Evolutionary conservation across 1,140 invertebrate species (phyloP).

Genomic region (Brachionus calyciflorus): DNA sequence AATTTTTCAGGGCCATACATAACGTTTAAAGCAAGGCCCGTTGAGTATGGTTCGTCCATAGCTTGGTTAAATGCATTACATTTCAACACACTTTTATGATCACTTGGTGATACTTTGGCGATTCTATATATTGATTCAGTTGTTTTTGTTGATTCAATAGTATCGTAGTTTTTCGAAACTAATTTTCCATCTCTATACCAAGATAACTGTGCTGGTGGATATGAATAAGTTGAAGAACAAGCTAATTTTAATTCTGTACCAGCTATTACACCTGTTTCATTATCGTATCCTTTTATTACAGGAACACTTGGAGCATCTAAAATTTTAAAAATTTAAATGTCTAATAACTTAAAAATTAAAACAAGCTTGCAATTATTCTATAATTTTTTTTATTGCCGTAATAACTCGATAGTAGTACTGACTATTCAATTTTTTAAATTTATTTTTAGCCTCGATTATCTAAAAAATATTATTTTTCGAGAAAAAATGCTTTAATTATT

Average conservation of each 20-base stretch:
- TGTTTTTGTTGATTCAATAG: background rate
- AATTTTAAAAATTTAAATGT: no score
- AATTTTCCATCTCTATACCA: slow-evolving; percentile 42
- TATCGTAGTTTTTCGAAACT: slow-evolving; percentile 36
- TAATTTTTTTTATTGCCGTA: no score
- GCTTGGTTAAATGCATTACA: slow-evolving; percentile 40
- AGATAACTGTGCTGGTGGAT: slow-evolving; percentile 27
- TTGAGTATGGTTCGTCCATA: slow-evolving; percentile 30
- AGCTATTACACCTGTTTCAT: background rate
- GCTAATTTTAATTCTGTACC: slow-evolving; percentile 10
- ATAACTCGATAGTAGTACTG: no score
- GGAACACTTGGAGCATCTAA: slow-evolving; percentile 38
- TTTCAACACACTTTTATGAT: slow-evolving; percentile 21
- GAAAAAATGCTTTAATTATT: no score
- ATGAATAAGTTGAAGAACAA: slow-evolving; percentile 10
- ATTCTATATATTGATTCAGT: slow-evolving; percentile 32
- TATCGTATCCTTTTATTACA: slow-evolving; percentile 13
- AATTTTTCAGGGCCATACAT: slow-evolving; percentile 35
- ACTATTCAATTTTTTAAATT: no score
- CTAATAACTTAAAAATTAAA: no score
- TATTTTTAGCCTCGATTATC: no score
- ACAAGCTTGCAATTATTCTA: no score
- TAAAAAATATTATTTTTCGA: no score
- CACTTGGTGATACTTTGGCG: slow-evolving; percentile 1
- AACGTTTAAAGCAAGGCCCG: slow-evolving; percentile 10